Evolutionary conservation across 1,140 invertebrate species (phyloP).

Genomic region (Plutomurus gul): DNA sequence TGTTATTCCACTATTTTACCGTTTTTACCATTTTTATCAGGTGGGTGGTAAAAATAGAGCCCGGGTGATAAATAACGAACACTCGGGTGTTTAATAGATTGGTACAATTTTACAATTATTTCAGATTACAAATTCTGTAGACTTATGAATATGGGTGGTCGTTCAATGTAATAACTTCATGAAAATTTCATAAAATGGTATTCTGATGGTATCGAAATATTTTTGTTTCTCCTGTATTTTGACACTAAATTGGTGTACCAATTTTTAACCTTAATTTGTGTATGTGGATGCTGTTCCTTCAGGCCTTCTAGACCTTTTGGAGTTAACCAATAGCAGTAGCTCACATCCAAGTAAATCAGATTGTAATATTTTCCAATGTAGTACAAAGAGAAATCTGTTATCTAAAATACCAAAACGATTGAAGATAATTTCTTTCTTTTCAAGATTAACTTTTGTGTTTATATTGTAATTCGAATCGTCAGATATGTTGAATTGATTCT

Average conservation of each 20-base stretch:
- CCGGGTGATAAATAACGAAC: too few species aligned
- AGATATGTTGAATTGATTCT: background rate
- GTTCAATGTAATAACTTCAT: too few species aligned
- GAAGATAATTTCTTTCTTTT: too few species aligned
- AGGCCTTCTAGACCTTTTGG: background rate
- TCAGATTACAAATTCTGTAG: too few species aligned
- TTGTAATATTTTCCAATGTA: slow-evolving; percentile 19
- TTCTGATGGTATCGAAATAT: background rate
- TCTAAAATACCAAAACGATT: background rate
- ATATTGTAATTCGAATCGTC: background rate
- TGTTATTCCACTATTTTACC: too few species aligned
- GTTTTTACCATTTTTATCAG: too few species aligned
- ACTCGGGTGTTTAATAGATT: too few species aligned
- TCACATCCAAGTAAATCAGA: background rate
- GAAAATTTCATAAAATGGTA: slow-evolving; percentile 54
- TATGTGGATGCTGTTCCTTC: background rate
- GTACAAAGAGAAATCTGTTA: slow-evolving; percentile 2
- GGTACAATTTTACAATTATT: too few species aligned
- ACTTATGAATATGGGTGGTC: too few species aligned
- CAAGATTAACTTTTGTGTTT: background rate
- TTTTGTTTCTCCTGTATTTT: background rate
- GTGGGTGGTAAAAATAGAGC: too few species aligned
- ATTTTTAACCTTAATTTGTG: background rate
- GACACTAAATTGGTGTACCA: slow-evolving; percentile 14
- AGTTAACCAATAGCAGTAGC: slow-evolving; percentile 6